Percentiles rank a stretch among this genome's conserved stretches.
Evolutionary conservation across 2,888 invertebrate species (phyloP).

Genomic region (Patella depressa): DNA sequence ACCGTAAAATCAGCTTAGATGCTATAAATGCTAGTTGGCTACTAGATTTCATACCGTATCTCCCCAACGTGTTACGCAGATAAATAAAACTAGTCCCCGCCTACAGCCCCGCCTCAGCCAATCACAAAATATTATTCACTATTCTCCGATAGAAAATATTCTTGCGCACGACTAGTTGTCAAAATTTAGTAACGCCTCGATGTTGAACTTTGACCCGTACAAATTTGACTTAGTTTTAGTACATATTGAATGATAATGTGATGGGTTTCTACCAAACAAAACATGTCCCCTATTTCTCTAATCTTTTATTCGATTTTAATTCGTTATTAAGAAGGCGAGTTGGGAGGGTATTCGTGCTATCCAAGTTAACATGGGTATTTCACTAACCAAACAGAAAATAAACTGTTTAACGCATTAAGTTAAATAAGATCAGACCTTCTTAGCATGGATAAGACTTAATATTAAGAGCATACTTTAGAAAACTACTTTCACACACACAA

Average conservation of each 20-base stretch:
- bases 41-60: conserved; percentile 41
- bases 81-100: conserved; percentile 23
- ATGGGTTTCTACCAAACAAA: neutral
- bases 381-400: conserved; percentile 2
- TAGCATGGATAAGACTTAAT: conserved; percentile 25
- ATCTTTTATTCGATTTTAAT: conserved; percentile 6
- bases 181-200: neutral
- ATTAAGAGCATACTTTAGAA: conserved; percentile 24
- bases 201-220: neutral
- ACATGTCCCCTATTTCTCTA: neutral
- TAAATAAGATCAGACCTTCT: conserved; percentile 27
- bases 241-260: conserved; percentile 7
- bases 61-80: conserved; percentile 18
- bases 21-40: conserved; percentile 48
- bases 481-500: neutral
- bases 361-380: conserved; percentile 7
- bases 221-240: conserved; percentile 9
- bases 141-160: neutral
- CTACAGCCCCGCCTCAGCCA: conserved; percentile 8
- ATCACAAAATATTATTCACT: neutral
- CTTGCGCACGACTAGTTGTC: neutral
- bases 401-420: conserved; percentile 22
- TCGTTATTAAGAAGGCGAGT: neutral
- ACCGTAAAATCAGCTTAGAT: conserved; percentile 50
- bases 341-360: neutral